phyloP scores from a whole-genome alignment of 2,888 invertebrate genomes.

The Cephus nigrinus region DNA sequence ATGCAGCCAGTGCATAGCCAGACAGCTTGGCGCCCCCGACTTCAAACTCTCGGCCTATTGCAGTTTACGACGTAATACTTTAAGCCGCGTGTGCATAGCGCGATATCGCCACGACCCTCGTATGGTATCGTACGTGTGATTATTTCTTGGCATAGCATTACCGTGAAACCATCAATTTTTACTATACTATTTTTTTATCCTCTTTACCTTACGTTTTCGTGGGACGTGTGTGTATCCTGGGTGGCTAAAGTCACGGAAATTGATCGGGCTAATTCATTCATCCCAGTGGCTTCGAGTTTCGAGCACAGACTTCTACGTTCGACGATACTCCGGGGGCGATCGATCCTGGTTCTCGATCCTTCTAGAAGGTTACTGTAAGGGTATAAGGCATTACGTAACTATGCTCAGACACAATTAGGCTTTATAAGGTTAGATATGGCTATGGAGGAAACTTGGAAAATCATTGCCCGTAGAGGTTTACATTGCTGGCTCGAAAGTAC shows the following conservation, averaged over 20 bases:
- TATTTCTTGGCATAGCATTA: not conserved
- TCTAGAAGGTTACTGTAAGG: not conserved
- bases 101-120: not conserved
- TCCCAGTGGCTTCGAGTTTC: not conserved
- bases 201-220: not conserved
- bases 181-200: not conserved
- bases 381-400: not conserved
- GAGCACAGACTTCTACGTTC: not conserved
- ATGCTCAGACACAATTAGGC: not conserved
- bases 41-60: not conserved
- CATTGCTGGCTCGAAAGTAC: not conserved
- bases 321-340: not conserved
- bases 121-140: not conserved
- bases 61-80: not conserved
- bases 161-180: too few relatives aligned
- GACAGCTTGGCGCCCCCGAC: not conserved
- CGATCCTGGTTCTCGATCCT: not conserved
- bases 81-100: not conserved
- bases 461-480: not conserved
- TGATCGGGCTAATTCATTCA: not conserved
- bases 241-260: not conserved
- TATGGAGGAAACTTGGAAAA: not conserved
- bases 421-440: not conserved
- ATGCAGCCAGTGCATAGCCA: constrained; percentile 21
- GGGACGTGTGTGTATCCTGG: not conserved